Evolutionary conservation across 1,140 invertebrate species (phyloP).

Genomic region (Temnothorax curvispinosus): DNA sequence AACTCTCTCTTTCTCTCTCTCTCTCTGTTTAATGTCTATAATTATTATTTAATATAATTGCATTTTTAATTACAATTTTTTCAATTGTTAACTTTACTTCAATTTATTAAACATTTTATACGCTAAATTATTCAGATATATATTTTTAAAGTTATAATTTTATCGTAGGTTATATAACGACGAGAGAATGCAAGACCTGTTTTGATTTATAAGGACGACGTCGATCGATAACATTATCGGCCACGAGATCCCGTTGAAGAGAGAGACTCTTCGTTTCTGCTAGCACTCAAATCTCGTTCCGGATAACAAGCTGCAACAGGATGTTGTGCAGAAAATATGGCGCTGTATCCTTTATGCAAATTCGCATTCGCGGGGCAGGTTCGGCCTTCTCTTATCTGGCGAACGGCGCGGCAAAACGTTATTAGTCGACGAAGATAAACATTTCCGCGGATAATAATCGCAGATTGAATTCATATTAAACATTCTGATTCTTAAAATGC

Average conservation of each 20-base stretch:
- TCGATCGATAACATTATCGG: slow-evolving; percentile 40
- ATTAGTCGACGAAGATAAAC: slow-evolving; percentile 10
- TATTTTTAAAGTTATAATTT: neutral
- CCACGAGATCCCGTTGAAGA: slow-evolving; percentile 24
- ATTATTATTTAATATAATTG: neutral
- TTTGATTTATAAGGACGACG: slow-evolving; percentile 12
- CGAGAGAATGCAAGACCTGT: slow-evolving; percentile 1
- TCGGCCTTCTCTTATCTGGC: slow-evolving; percentile 5
- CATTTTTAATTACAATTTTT: neutral
- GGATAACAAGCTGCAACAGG: slow-evolving; percentile 25
- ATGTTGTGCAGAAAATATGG: slow-evolving; percentile 23
- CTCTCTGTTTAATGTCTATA: neutral
- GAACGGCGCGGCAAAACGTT: neutral
- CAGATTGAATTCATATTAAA: slow-evolving; percentile 10
- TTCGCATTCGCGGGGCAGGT: neutral
- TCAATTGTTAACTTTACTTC: neutral
- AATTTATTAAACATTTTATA: neutral
- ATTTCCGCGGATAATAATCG: slow-evolving; percentile 17
- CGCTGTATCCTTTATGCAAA: slow-evolving; percentile 44
- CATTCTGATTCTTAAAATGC: neutral
- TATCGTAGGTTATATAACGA: neutral
- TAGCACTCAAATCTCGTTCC: slow-evolving; percentile 9
- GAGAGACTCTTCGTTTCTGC: neutral
- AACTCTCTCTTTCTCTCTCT: too few species aligned
- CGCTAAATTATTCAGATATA: neutral